Conservation (phyloP, 92 coral and sea anemone species). For the Plumapathes pennacea region DNA sequence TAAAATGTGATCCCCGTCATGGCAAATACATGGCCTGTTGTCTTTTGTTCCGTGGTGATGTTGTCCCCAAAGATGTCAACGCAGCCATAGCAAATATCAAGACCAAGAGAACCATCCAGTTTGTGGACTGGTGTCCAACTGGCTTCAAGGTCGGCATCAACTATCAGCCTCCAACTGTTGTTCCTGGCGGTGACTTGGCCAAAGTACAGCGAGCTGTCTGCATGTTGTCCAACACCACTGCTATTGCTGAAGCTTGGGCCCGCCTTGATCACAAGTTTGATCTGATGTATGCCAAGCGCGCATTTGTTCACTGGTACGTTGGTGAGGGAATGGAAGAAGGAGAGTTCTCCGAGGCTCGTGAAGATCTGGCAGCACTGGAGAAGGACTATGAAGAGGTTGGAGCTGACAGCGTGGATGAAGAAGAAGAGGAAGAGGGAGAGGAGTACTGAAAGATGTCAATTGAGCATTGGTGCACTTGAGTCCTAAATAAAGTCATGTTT, state of each 20-base stretch:
- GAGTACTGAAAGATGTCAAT: constrained; percentile 24
- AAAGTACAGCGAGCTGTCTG: constrained; percentile 93
- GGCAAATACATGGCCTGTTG: constrained; percentile 69
- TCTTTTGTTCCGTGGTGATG: constrained; percentile 68
- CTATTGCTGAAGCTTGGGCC: constrained; percentile 95
- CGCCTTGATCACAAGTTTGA: constrained; percentile 94
- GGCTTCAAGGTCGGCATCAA: constrained; percentile 83
- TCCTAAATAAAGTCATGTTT: no score
- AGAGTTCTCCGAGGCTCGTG: constrained; percentile 98
- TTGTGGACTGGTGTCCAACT: constrained; percentile 68
- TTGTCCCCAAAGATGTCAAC: constrained; percentile 77
- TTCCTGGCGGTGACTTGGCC: constrained; percentile 91
- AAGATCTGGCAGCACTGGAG: constrained; percentile 92
- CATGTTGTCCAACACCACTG: constrained; percentile 93
- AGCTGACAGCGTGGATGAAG: constrained; percentile 59
- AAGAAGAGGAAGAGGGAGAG: constrained; percentile 50
- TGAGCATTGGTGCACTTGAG: no score
- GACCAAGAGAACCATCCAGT: constrained; percentile 72
- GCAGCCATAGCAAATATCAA: constrained; percentile 81
- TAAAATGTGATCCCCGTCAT: constrained; percentile 54
- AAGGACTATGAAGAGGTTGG: constrained; percentile 98
- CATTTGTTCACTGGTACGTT: constrained; percentile 98
- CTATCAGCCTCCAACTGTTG: constrained; percentile 89
- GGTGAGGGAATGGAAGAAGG: constrained; percentile 99
- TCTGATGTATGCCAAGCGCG: constrained; percentile 95